Evolutionary conservation across 2,797 vertebrate species (phyloP), one percentile per base, ranked within the genome.

Genomic region (Galaxias olidus): DNA sequence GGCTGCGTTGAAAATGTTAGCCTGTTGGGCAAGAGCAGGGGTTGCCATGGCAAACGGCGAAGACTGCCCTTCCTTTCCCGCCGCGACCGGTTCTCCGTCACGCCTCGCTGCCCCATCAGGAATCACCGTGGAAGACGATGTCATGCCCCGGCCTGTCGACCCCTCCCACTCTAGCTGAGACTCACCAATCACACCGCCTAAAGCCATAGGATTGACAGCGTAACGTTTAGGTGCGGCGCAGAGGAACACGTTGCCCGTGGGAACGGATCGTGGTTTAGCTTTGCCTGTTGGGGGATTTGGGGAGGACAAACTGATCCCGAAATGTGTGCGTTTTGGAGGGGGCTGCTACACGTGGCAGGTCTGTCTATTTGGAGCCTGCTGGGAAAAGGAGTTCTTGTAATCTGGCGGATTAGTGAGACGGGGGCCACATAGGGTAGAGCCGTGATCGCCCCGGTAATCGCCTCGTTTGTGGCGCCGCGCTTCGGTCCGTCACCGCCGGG

Each of bases 401-500:
- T 65, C 14, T 19, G n/a, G 11, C 41, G 54, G 58, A 73, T 76
- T 55, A 76, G 62, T 43, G 46, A 19, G 48, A 14, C n/a, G 40
- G n/a, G 54, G 13, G 59, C 8, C 8, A 62, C 7, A 12, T 20
- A 70, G n/a, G 53, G 58, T 20, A 64, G 45, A 47, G 15, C 52
- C 40, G 56, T 53, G 52, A 56, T 66, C 73, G 44, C 58, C 20
- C 14, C 59, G 41, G 55, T 64, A 57, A 75, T 68, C 63, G 46
- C 65, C 62, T 42, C 17, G 12, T 1, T 11, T 8, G 43, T 49
- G 20, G 44, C 52, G 51, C 65, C 52, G 18, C 44, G 42, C 60
- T 68, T 63, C 41, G 51, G 59, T 70, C 74, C 61, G 76, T 74
- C 68, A 47, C 71, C 57, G 65, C 66, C 3, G n/a, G 46, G 66